A percentile compares a stretch with the other conserved stretches of the same genome.
Evolutionary conservation across 2,888 invertebrate genomes (phyloP).

Genomic region (Leptopterna dolabrata): DNA sequence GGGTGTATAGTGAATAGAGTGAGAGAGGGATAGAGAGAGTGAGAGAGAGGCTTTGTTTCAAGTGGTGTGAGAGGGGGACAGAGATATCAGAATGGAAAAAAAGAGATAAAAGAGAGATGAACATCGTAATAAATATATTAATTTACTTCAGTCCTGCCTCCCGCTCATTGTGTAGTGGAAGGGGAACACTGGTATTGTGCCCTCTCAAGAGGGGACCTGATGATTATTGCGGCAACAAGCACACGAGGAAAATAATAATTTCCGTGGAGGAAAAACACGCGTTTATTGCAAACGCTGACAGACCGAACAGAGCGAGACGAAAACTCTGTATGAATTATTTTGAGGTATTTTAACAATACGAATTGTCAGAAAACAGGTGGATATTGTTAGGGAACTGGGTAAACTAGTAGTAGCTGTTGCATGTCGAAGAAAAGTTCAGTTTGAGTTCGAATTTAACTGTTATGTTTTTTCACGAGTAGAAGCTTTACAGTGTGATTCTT

Average conservation of each 20-base stretch:
- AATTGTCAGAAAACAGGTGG: too few species aligned
- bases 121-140: slow-evolving; percentile 14
- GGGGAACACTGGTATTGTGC: background rate
- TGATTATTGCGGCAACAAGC: background rate
- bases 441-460: too few species aligned
- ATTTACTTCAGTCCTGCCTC: background rate
- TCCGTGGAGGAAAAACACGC: background rate
- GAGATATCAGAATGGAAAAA: background rate
- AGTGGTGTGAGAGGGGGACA: background rate
- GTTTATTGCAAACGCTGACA: background rate
- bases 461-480: too few species aligned
- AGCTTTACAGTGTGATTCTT: too few species aligned
- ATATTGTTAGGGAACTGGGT: too few species aligned
- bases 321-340: background rate
- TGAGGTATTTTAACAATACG: background rate
- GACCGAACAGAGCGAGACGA: background rate
- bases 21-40: background rate
- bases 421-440: too few species aligned
- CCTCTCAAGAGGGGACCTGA: background rate
- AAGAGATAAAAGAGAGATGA: background rate
- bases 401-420: too few species aligned
- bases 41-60: background rate
- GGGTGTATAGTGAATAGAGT: background rate
- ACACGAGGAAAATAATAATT: background rate
- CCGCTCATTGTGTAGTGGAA: background rate